Evolutionary conservation across 2,113 vertebrate species (phyloP).

Genomic region (Cardinalis cardinalis): DNA sequence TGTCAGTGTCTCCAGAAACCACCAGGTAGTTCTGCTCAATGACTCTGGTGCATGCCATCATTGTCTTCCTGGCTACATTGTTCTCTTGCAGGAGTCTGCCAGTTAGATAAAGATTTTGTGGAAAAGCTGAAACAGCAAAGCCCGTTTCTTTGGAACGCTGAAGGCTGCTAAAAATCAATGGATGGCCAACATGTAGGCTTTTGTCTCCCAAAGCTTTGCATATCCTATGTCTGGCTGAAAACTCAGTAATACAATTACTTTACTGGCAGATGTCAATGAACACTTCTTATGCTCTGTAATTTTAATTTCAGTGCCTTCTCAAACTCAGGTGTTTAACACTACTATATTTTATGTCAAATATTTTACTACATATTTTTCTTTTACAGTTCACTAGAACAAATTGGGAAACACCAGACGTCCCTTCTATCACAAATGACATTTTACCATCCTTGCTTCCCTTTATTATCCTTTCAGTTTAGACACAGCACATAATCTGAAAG

Average conservation of each 20-base stretch:
- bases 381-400: not conserved
- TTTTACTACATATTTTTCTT: not conserved
- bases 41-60: not conserved
- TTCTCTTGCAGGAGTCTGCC: not conserved
- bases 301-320: not conserved
- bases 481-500: not conserved
- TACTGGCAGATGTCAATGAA: not conserved
- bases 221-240: not conserved
- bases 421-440: not conserved
- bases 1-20: not conserved
- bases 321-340: not conserved
- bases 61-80: not conserved
- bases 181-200: not conserved
- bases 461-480: not conserved
- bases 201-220: not conserved
- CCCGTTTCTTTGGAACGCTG: fast-evolving
- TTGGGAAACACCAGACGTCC: not conserved
- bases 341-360: not conserved
- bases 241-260: not conserved
- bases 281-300: not conserved
- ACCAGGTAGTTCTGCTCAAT: not conserved
- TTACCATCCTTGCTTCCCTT: not conserved
- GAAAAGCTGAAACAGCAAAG: not conserved
- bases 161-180: not conserved
- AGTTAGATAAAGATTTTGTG: not conserved